Conservation (phyloP, 2,113 vertebrate species). For the Elachura formosa region DNA sequence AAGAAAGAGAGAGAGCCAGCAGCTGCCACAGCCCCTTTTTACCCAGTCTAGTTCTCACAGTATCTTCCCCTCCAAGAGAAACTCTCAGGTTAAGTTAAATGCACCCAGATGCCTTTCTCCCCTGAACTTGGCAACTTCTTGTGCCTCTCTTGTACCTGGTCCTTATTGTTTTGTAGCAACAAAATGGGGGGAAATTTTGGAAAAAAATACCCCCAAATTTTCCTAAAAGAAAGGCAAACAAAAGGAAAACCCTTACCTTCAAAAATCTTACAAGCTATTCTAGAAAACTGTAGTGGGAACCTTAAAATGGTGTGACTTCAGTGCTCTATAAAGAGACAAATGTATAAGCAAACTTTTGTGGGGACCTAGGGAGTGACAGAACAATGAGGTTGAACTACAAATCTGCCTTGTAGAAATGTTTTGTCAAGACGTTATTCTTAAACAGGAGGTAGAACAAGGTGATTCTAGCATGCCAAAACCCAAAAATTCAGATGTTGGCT, state of each 20-base stretch:
- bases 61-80: neutral
- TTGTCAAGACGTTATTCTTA: neutral
- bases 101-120: neutral
- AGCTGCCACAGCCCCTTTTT: neutral
- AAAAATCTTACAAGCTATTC: neutral
- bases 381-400: neutral
- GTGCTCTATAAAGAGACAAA: neutral
- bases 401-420: neutral
- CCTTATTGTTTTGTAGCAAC: neutral
- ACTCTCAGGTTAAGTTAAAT: neutral
- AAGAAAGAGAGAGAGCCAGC: neutral
- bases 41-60: rapidly evolving
- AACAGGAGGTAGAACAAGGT: neutral
- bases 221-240: neutral
- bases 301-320: neutral
- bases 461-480: neutral
- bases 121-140: neutral
- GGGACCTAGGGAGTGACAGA: neutral
- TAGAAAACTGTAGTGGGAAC: neutral
- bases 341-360: neutral
- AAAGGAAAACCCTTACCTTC: neutral
- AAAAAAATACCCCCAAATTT: too few species aligned
- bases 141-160: neutral
- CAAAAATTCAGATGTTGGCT: neutral
- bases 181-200: neutral